Conservation (phyloP, 2,797 vertebrate genomes). For the Eupleurogrammus muticus region DNA sequence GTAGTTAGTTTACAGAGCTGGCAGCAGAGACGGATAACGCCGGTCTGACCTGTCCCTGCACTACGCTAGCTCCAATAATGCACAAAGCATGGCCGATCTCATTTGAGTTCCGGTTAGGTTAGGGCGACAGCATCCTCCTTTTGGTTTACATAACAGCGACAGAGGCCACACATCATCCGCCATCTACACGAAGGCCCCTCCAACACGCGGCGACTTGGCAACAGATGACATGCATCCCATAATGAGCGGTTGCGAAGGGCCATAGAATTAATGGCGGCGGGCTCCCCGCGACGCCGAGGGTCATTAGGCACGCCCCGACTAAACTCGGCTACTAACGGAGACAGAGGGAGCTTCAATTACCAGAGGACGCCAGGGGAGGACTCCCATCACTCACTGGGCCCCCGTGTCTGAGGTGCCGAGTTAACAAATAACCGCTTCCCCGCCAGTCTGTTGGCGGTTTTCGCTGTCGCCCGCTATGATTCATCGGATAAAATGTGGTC, state of each 20-base stretch:
- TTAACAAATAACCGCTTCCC: slow-evolving; percentile 21
- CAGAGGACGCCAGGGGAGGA: slow-evolving; percentile 57
- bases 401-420: slow-evolving; percentile 23
- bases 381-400: slow-evolving; percentile 40
- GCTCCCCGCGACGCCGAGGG: slow-evolving; percentile 49
- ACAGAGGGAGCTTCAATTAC: slow-evolving; percentile 58
- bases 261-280: slow-evolving; percentile 64
- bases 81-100: slow-evolving; percentile 28
- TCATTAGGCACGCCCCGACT: slow-evolving; percentile 64
- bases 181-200: slow-evolving; percentile 26
- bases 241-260: slow-evolving; percentile 58
- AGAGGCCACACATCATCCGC: slow-evolving; percentile 44
- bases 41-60: slow-evolving; percentile 45
- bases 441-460: too few relatives aligned
- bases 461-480: too few relatives aligned
- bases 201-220: slow-evolving; percentile 40
- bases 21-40: slow-evolving; percentile 29
- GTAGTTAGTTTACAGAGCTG: slow-evolving; percentile 31
- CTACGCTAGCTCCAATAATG: slow-evolving; percentile 27
- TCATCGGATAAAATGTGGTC: too few relatives aligned
- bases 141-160: slow-evolving; percentile 53
- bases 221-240: slow-evolving; percentile 53
- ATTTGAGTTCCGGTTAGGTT: slow-evolving; percentile 56
- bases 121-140: slow-evolving; percentile 26
- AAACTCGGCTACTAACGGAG: slow-evolving; percentile 69